Evolutionary conservation across 2,888 invertebrate species (phyloP), one percentile per base, ranked within the genome.

Genomic region (Eupithecia subfuscata): DNA sequence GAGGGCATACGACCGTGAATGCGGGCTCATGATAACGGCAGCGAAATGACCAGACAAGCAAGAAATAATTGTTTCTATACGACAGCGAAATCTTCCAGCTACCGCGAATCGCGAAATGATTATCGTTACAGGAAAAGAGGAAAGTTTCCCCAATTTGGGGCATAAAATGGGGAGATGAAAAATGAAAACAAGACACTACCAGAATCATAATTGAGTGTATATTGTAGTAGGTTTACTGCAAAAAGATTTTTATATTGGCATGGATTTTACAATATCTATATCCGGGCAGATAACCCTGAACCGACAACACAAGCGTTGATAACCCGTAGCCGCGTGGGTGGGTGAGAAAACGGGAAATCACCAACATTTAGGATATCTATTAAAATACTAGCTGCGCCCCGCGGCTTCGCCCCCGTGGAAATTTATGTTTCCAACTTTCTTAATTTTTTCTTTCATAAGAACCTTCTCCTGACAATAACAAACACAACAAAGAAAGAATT

Each of bases 251-350:
- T 63, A 16, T 30, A 14, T 34, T 64, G 18, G 64, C 18, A 34
- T 64, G 18, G 64, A 18, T 82, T 79, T 81, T 80, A 73, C 76
- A 77, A 76, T 65, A 74, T 75, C 73, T 76, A 81, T 80, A 78
- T 84, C 83, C 84, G 81, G 77, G 70, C 70, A 74, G 85, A 86
- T 86, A 86, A 84, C 81, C 81, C 75, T 74, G 63, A 74, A 63
- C 68, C 74, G 74, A 45, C 80, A 64, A 22, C n/a, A 40, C 5
- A 43, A 22, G 56, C 22, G 56, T 43, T n/a, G 43, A 40, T 67
- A 67, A 34, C 67, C 37, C 52, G 30, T 37, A 30, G 30, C 16
- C 30, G n/a, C 45, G 71, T 63, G 69, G 63, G 71, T 60, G 60
- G 60, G 60, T 25, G 60, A 60, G 60, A 25, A 60, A 60, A 60